Percentiles rank a stretch among this genome's conserved stretches.
These are phyloP conservation scores for Stenoptilia bipunctidactyla DNA, from an alignment of 2,888 invertebrate species.

Conservation along the genomic window DNA sequence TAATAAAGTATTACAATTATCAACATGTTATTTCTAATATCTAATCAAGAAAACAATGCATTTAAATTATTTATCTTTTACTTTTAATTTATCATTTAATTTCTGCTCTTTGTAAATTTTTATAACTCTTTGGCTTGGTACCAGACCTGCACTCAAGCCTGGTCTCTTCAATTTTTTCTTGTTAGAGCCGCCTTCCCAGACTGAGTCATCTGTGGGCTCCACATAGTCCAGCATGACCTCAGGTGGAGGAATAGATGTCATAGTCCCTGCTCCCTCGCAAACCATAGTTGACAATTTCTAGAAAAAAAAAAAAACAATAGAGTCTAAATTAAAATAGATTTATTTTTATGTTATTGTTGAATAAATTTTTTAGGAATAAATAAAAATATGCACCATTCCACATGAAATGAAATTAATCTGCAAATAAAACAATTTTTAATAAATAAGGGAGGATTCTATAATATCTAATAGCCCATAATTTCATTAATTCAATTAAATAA, in stretches of 20 bases:
- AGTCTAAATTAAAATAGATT: background rate
- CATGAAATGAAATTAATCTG: background rate
- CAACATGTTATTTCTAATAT: too few relatives aligned
- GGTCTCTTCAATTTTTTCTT: slow-evolving; percentile 79
- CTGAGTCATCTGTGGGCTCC: slow-evolving; percentile 44
- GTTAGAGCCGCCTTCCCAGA: slow-evolving; percentile 62
- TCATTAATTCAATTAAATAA: too few relatives aligned
- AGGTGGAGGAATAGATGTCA: slow-evolving; percentile 42
- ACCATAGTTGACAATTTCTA: slow-evolving; percentile 54
- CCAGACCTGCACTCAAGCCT: slow-evolving; percentile 80
- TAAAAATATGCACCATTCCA: background rate
- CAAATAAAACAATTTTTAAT: too few relatives aligned
- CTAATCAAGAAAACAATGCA: slow-evolving; percentile 2
- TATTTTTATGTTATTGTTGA: too few relatives aligned
- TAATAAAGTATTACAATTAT: too few relatives aligned
- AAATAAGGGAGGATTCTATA: too few relatives aligned
- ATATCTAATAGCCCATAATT: too few relatives aligned
- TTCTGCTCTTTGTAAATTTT: slow-evolving; percentile 81
- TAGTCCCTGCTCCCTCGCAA: slow-evolving; percentile 50
- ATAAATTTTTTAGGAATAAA: background rate
- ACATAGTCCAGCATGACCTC: slow-evolving; percentile 27
- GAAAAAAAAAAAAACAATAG: slow-evolving; percentile 16
- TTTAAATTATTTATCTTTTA: slow-evolving; percentile 29
- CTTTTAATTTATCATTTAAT: slow-evolving; percentile 52
- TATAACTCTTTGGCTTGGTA: slow-evolving; percentile 89